Base-by-base conservation (phyloP, 2,888 invertebrate species). In the Trichogramma evanescens region DNA sequence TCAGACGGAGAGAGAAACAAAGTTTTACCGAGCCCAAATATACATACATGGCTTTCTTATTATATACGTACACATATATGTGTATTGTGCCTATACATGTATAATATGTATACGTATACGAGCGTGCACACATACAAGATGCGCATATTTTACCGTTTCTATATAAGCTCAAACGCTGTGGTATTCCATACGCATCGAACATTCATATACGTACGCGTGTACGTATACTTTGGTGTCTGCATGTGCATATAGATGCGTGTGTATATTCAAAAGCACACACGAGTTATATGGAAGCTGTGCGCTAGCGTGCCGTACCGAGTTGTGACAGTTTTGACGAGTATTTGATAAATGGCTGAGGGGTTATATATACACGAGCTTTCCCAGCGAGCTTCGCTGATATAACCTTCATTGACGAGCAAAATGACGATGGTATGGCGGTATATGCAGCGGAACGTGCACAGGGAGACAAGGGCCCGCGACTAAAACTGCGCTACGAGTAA, bases 341-440 rank as follows among this genome's bases (percentile, higher is more conserved):
- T 63, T 61, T 63, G 63, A 61, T 63, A 56, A 58, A 63, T 63
- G 54, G 56, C 50, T 55, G 10, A 38, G 57, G 42, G 57, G 49
- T 54, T 54, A 26, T 26, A 26, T 26, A 26, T 26, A 26, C 26
- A 26, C 26, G 26, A 26, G 26, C 26, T 26, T 26, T 26, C 26
- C 26, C 26, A 26, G 26, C 26, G 26, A 26, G 59, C 48, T 51
- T 51, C 45, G 60, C 58, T 58, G 55, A 58, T 57, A 60, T 63
- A 60, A 60, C 63, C 53, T 50, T 59, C 59, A 62, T 62, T 53
- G 58, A 62, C 58, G 52, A 26, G 51, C 57, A 46, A 54, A 50
- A 50, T 57, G 55, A 51, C 51, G 58, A 6, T 46, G 26, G 50
- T 48, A 50, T 55, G 55, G 48, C 51, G 58, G 7, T 46, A 10